A percentile compares a stretch with the other conserved stretches of the same genome.
phyloP scores from a whole-genome alignment of 2,888 invertebrate genomes.

The Amblyjoppa fuscipennis region DNA sequence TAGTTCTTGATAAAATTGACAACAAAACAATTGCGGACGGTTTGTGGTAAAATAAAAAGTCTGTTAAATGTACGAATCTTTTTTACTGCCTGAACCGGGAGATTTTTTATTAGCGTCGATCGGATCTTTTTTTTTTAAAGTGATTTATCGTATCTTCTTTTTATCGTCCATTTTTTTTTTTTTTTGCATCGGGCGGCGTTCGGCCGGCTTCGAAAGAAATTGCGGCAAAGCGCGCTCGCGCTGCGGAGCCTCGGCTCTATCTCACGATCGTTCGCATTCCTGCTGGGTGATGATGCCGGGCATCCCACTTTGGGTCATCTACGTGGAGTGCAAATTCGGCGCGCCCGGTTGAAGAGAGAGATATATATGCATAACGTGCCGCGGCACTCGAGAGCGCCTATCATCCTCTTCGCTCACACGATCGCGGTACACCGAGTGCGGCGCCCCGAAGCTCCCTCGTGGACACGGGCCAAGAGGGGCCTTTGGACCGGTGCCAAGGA shows the following conservation, averaged over 20 bases:
- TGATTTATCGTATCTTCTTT: background rate
- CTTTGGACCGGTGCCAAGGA: slow-evolving; percentile 78
- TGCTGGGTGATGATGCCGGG: slow-evolving; percentile 59
- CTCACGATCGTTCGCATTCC: slow-evolving; percentile 63
- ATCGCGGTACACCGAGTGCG: slow-evolving; percentile 44
- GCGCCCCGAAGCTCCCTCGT: slow-evolving; percentile 71
- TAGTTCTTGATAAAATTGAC: no score
- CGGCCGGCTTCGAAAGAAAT: slow-evolving; percentile 31
- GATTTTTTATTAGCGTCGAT: background rate
- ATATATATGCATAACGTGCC: background rate
- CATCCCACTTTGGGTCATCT: slow-evolving; percentile 49
- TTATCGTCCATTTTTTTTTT: background rate
- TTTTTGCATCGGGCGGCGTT: slow-evolving; percentile 5
- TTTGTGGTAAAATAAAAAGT: no score
- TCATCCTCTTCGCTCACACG: slow-evolving; percentile 32
- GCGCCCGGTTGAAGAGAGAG: slow-evolving; percentile 20
- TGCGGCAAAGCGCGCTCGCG: background rate
- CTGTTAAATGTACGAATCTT: no score
- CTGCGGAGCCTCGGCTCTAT: background rate
- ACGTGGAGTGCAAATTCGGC: slow-evolving; percentile 63
- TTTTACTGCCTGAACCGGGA: background rate
- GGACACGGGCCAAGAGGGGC: slow-evolving; percentile 70
- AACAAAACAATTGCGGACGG: no score
- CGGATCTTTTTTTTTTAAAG: background rate
- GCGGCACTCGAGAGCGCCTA: slow-evolving; percentile 25